These are phyloP conservation scores for Drosophila anomelani DNA, from an alignment of 2,888 invertebrate species.

Conservation along the genomic window DNA sequence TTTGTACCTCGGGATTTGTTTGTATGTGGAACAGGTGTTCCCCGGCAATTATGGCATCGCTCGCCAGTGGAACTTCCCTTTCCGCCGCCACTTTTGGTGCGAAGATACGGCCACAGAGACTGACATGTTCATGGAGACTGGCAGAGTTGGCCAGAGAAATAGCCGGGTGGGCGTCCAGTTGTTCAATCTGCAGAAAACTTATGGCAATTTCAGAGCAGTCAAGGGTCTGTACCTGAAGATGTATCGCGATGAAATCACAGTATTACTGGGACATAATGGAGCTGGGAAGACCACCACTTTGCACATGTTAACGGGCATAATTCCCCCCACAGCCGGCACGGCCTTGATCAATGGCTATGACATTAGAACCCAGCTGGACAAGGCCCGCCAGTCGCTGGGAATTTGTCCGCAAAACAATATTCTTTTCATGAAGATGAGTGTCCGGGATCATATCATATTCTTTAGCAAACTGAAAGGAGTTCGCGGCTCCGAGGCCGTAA, in stretches of 20 bases:
- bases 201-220: slow-evolving; percentile 86
- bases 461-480: slow-evolving; percentile 90
- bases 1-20: slow-evolving; percentile 89
- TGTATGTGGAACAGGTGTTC: slow-evolving; percentile 93
- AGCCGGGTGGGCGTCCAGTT: slow-evolving; percentile 85
- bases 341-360: slow-evolving; percentile 89
- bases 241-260: slow-evolving; percentile 94
- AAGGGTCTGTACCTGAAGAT: slow-evolving; percentile 90
- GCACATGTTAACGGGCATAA: slow-evolving; percentile 93
- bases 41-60: slow-evolving; percentile 94
- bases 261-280: slow-evolving; percentile 90
- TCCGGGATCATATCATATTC: slow-evolving; percentile 91
- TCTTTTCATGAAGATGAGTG: slow-evolving; percentile 91
- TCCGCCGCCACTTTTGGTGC: slow-evolving; percentile 86
- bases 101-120: accelerated
- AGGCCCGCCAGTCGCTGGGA: slow-evolving; percentile 89
- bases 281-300: slow-evolving; percentile 97
- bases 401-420: slow-evolving; percentile 94
- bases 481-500: slow-evolving; percentile 84
- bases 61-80: slow-evolving; percentile 91
- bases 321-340: slow-evolving; percentile 88
- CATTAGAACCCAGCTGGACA: slow-evolving; percentile 86
- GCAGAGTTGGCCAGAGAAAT: too few relatives aligned
- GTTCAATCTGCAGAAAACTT: slow-evolving; percentile 88
- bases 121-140: too few relatives aligned